Conservation (phyloP, 2,113 vertebrate genomes). For the Picathartes gymnocephalus region DNA sequence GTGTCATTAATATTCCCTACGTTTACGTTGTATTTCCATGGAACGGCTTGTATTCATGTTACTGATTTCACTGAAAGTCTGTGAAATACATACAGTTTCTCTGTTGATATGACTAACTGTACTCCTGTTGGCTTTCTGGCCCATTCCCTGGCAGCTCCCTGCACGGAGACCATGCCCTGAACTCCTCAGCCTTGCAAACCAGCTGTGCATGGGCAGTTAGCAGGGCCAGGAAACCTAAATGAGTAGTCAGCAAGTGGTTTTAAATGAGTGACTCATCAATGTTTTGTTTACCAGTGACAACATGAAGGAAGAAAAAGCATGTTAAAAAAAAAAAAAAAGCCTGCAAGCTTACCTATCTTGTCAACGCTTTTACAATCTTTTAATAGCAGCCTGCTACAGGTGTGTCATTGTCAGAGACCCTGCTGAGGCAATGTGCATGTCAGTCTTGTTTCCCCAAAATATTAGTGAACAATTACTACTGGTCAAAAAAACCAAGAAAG, state of each 20-base stretch:
- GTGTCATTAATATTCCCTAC: not conserved
- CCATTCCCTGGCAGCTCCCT: not conserved
- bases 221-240: not conserved
- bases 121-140: not conserved
- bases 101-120: not conserved
- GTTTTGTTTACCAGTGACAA: not conserved
- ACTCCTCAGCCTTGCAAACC: not conserved
- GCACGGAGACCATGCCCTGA: accelerated
- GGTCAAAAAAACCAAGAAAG: not conserved
- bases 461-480: not conserved
- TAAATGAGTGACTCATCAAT: not conserved
- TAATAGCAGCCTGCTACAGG: not conserved
- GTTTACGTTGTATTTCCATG: not conserved
- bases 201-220: not conserved
- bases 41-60: not conserved
- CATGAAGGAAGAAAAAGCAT: not conserved
- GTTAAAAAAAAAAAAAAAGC: not conserved
- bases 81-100: not conserved
- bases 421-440: not conserved
- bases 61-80: not conserved
- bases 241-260: not conserved
- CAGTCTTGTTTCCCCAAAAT: not conserved
- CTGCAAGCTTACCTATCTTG: not conserved
- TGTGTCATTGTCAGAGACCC: not conserved
- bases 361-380: not conserved